Conservation (phyloP, 2,888 invertebrate genomes). For the Rotaria macrura region DNA sequence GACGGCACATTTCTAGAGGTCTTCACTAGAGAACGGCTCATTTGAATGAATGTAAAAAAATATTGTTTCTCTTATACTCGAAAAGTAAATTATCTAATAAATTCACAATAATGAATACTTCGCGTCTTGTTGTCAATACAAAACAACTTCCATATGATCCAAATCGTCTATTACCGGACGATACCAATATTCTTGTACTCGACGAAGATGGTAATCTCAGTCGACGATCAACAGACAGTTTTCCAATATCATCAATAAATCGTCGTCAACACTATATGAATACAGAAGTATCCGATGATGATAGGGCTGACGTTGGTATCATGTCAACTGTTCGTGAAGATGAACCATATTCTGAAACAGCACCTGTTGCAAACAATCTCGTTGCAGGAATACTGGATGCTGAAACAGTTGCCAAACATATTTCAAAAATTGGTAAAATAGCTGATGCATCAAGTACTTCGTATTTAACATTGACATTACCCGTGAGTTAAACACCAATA, state of each 20-base stretch:
- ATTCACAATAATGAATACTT: not conserved
- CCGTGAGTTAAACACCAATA: slow-evolving; percentile 39
- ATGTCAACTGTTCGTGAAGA: not conserved
- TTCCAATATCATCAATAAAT: not conserved
- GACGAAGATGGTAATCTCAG: not conserved
- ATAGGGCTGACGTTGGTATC: not conserved
- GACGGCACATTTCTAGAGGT: not conserved
- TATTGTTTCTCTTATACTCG: not conserved
- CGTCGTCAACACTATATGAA: not conserved
- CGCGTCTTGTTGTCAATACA: not conserved
- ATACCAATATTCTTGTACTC: slow-evolving; percentile 9
- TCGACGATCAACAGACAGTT: not conserved
- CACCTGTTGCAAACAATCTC: not conserved
- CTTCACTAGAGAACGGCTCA: not conserved
- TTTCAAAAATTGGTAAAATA: slow-evolving; percentile 44
- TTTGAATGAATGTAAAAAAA: not conserved
- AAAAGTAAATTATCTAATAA: not conserved
- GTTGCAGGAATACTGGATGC: slow-evolving; percentile 45
- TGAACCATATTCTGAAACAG: not conserved
- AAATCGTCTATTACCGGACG: slow-evolving; percentile 17
- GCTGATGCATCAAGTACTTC: slow-evolving; percentile 46
- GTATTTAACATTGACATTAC: slow-evolving; percentile 43
- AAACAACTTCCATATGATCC: slow-evolving; percentile 11
- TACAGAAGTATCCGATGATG: not conserved
- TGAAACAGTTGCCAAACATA: slow-evolving; percentile 42